A percentile compares a stretch with the other conserved stretches of the same genome.
phyloP scores from a whole-genome alignment of 2,888 invertebrate species.

The Drosophila austrosaltans region DNA sequence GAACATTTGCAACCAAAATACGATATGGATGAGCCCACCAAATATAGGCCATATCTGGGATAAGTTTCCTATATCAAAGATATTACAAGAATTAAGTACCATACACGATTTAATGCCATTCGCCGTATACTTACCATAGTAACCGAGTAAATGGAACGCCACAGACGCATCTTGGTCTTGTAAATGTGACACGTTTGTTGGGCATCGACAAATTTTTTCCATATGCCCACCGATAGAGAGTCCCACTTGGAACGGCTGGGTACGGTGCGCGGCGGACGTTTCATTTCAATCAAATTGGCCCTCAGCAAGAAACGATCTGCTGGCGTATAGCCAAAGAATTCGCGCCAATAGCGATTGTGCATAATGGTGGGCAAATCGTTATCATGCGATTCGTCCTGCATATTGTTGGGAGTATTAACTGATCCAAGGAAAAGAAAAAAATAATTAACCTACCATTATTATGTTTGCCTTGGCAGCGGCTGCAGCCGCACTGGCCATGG shows the following conservation, averaged over 20 bases:
- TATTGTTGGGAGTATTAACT: background rate
- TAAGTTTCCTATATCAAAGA: constrained; percentile 70
- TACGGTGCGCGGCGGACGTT: constrained; percentile 86
- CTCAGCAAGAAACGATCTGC: constrained; percentile 89
- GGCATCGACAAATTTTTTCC: constrained; percentile 90
- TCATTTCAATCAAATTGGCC: constrained; percentile 87
- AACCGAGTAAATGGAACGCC: constrained; percentile 90
- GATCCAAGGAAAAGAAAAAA: no score
- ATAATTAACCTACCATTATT: constrained; percentile 49
- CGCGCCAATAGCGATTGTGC: constrained; percentile 73
- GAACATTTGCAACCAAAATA: constrained; percentile 96
- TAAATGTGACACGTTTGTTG: constrained; percentile 93
- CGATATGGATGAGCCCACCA: constrained; percentile 98
- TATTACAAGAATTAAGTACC: background rate
- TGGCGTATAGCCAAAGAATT: constrained; percentile 81
- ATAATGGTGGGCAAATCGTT: constrained; percentile 52
- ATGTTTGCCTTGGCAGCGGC: constrained; percentile 23
- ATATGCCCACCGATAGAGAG: constrained; percentile 89
- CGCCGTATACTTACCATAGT: constrained; percentile 86
- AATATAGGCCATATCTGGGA: constrained; percentile 92
- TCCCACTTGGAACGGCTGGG: constrained; percentile 87
- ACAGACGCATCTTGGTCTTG: constrained; percentile 92
- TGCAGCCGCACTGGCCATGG: background rate
- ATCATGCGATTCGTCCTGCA: constrained; percentile 36
- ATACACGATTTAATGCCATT: background rate